Base-by-base conservation (phyloP, 2,113 vertebrate species). In the Rana temporaria region DNA sequence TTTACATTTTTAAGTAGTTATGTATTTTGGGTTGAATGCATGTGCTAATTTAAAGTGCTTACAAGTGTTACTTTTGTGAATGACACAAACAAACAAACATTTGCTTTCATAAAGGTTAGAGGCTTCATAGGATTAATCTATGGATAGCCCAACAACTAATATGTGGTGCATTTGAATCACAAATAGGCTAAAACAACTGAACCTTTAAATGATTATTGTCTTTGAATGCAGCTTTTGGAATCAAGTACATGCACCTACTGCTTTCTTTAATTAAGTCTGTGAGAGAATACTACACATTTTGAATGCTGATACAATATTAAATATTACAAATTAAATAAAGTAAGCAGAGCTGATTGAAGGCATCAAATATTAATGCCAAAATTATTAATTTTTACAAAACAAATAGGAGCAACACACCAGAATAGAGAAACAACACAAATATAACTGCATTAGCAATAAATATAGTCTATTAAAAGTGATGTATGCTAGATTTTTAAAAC, bases 241-340 rank as follows among this genome's bases (percentile, higher is more conserved):
- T 20, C 76, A 79, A 48, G 71, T 72, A 63, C 65, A 38, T 53
- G 34, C 84, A 8, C 18, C 53, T 83, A 80, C 78, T 89, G 38
- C 24, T 84, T 85, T 88, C 53, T 79, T 34, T 62, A 89, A 85
- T 84, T 85, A 84, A 65, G 65, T 82, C 84, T 83, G 68, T 85
- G 66, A 70, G 85, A 12, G 85, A 65, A 32, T 73, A 76, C 70
- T 85, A n/a, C 84, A 80, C 19, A 7, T 62, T 72, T 20, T 68
- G 32, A 84, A 78, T 68, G 30, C 11, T 56, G 68, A 81, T 81
- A 56, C 26, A 64, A 52, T 55, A 64, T 71, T 71, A 71, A 80
- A 70, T 71, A 70, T 69, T 69, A 59, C 78, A 79, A 79, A 69
- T 57, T 48, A 80, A 57, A 57, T 34, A 42, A 55, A 62, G 76